Percentiles rank a stretch among this genome's conserved stretches.
Evolutionary conservation across 2,888 invertebrate species (phyloP).

Genomic region (Patella depressa): DNA sequence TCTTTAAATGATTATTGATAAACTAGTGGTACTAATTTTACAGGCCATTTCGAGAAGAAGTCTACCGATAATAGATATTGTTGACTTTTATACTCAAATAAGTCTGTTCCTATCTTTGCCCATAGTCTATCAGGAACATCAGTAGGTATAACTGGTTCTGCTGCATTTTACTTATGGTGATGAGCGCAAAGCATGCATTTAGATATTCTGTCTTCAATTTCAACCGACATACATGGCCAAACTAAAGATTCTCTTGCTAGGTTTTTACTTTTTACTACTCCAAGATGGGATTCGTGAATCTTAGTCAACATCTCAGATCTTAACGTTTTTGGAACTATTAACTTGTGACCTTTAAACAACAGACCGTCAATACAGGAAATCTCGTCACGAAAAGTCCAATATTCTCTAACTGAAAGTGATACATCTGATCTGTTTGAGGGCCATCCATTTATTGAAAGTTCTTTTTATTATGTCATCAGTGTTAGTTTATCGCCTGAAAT

Average conservation of each 20-base stretch:
- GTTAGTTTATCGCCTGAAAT: constrained; percentile 10
- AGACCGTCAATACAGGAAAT: constrained; percentile 17
- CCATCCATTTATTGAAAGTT: constrained; percentile 16
- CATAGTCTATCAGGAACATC: constrained; percentile 25
- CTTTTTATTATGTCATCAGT: constrained; percentile 12
- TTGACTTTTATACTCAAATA: constrained; percentile 21
- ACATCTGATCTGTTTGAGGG: constrained; percentile 9
- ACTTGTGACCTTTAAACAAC: constrained; percentile 23
- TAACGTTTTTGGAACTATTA: constrained; percentile 20
- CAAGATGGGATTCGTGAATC: constrained; percentile 23
- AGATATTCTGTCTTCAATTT: constrained; percentile 23
- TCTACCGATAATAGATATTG: constrained; percentile 28
- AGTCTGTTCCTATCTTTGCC: constrained; percentile 21
- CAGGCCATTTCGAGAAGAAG: constrained; percentile 29
- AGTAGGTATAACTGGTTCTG: constrained; percentile 16
- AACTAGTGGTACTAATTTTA: constrained; percentile 12
- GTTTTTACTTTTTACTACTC: constrained; percentile 26
- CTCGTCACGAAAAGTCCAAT: constrained; percentile 22
- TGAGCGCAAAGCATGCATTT: constrained; percentile 21
- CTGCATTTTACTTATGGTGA: constrained; percentile 19
- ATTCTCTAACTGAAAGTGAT: constrained; percentile 7
- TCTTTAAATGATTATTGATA: constrained; percentile 22
- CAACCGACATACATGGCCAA: constrained; percentile 23
- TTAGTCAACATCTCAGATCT: constrained; percentile 20
- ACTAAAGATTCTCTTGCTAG: constrained; percentile 19